Evolutionary conservation across 1,140 invertebrate species (phyloP).

Genomic region (Trichonephila inaurata): DNA sequence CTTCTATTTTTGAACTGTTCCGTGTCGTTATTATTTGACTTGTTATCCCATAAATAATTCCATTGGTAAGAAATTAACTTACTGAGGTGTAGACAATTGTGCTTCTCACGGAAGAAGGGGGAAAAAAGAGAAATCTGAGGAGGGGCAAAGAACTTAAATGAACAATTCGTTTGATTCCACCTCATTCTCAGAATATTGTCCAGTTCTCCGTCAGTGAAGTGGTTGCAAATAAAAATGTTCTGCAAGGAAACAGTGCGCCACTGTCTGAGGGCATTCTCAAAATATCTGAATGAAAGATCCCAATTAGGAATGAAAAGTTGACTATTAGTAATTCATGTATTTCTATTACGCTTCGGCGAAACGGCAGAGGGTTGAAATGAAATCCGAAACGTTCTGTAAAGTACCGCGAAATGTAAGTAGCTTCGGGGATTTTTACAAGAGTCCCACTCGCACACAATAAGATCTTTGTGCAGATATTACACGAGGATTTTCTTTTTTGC

Average conservation of each 20-base stretch:
- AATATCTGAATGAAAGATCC: slow-evolving; percentile 14
- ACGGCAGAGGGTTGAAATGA: not conserved
- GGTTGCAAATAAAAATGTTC: not conserved
- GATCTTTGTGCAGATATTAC: not conserved
- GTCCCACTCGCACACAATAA: not conserved
- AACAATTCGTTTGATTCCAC: too few species aligned
- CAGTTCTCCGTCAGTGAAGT: not conserved
- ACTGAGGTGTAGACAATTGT: too few species aligned
- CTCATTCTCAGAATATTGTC: too few species aligned
- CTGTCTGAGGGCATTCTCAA: not conserved
- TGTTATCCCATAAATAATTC: too few species aligned
- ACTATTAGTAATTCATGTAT: slow-evolving; percentile 13
- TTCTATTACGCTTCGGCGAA: not conserved
- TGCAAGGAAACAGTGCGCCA: not conserved
- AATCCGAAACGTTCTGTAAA: not conserved
- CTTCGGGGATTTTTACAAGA: not conserved
- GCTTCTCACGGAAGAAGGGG: too few species aligned
- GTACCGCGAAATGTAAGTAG: slow-evolving; percentile 6
- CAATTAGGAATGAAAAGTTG: slow-evolving; percentile 35
- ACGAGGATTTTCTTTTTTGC: not conserved
- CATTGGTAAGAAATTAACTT: too few species aligned
- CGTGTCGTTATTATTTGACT: too few species aligned
- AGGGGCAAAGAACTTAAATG: too few species aligned
- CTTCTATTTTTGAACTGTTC: too few species aligned
- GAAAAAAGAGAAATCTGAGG: too few species aligned